phyloP scores from a whole-genome alignment of 1,140 invertebrate species.

The Bombyx mori region DNA sequence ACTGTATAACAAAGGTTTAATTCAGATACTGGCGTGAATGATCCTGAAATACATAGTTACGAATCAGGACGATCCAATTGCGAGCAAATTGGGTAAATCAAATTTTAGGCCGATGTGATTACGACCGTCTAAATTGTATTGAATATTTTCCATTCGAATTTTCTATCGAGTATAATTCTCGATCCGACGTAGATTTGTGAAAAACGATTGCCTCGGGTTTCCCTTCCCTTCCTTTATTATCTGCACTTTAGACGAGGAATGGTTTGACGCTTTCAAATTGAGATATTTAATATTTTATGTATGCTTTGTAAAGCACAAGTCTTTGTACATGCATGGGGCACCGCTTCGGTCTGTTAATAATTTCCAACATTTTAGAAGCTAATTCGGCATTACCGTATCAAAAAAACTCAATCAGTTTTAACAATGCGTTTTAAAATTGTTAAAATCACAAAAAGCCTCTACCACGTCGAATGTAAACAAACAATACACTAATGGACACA shows the following conservation, averaged over 20 bases:
- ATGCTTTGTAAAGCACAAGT: no score
- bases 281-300: slow-evolving; percentile 2
- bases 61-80: slow-evolving; percentile 15
- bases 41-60: slow-evolving; percentile 8
- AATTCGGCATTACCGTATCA: no score
- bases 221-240: slow-evolving; percentile 10
- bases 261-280: not conserved
- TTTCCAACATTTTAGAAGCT: no score
- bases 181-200: slow-evolving; percentile 14
- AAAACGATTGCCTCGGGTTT: slow-evolving; percentile 12
- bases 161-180: slow-evolving; percentile 17
- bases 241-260: slow-evolving; percentile 4
- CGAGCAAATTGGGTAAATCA: slow-evolving; percentile 18
- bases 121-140: slow-evolving; percentile 15
- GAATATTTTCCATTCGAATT: slow-evolving; percentile 15
- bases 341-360: no score
- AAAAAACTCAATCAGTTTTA: no score
- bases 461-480: no score
- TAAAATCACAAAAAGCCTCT: no score
- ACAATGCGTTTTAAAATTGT: no score
- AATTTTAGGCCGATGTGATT: slow-evolving; percentile 16
- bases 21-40: slow-evolving; percentile 2
- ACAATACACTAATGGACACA: no score
- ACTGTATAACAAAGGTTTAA: no score
- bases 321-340: no score